Evolutionary conservation across 2,797 vertebrate genomes (phyloP).

Genomic region (Sylvilagus floridanus): DNA sequence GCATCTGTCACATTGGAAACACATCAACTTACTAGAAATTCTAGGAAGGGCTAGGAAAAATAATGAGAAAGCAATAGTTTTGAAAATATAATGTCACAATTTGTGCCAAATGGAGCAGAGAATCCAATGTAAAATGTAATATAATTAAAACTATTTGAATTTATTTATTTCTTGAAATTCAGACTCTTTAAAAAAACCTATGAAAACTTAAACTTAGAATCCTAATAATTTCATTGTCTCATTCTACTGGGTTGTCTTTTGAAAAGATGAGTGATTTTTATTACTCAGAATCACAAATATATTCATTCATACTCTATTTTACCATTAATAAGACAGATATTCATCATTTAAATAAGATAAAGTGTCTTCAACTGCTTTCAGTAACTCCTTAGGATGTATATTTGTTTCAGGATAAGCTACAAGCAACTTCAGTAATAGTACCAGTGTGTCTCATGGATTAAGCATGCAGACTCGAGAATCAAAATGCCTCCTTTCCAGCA

Average conservation of each 20-base stretch:
- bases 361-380: not conserved
- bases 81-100: conserved; percentile 63
- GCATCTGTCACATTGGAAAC: conserved; percentile 56
- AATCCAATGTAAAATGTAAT: not conserved
- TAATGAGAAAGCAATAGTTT: conserved; percentile 46
- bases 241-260: not conserved
- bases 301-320: not conserved
- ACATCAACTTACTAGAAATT: conserved; percentile 39
- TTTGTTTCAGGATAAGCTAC: not conserved
- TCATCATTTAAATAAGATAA: not conserved
- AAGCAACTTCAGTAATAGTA: rapidly evolving
- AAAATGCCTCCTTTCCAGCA: not conserved
- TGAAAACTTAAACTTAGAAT: not conserved
- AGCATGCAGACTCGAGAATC: not conserved
- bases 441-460: too few relatives aligned
- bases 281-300: not conserved
- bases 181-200: not conserved
- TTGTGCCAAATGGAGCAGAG: conserved; percentile 14
- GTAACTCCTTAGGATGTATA: not conserved
- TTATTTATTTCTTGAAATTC: conserved; percentile 49
- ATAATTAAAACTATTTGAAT: conserved; percentile 60
- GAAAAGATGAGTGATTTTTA: not conserved
- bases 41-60: conserved; percentile 17
- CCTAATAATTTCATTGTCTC: not conserved
- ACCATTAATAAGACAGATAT: not conserved